Percentiles rank a stretch among this genome's conserved stretches.
Conservation (phyloP, 37 sponge, comb jelly and placozoan species). For the Bolinopsis microptera region DNA sequence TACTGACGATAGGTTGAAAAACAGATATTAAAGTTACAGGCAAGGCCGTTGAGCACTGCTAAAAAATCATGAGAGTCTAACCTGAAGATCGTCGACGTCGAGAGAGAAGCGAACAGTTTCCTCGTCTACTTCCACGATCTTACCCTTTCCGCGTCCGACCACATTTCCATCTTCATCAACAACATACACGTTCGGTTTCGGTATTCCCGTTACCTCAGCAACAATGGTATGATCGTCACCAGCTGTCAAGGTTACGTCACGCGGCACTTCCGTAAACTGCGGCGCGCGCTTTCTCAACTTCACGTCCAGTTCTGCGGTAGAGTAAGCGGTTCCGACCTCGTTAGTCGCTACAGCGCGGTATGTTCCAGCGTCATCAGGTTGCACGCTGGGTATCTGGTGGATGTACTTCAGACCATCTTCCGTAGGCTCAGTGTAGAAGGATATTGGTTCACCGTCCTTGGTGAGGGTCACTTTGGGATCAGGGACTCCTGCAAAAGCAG, state of each 20-base stretch:
- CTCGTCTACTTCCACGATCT: not conserved
- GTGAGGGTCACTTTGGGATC: not conserved
- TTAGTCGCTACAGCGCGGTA: not conserved
- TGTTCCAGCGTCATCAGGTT: not conserved
- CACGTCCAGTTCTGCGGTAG: not conserved
- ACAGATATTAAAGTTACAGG: too few species aligned
- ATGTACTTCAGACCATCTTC: not conserved
- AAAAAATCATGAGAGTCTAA: too few species aligned
- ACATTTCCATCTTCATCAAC: not conserved
- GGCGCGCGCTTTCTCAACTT: not conserved
- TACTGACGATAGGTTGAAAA: too few species aligned
- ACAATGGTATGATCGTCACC: not conserved
- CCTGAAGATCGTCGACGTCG: not conserved
- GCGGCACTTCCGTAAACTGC: not conserved
- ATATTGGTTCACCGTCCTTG: not conserved
- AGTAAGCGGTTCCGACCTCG: not conserved
- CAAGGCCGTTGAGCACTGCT: too few species aligned
- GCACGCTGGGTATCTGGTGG: not conserved
- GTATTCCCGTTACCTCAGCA: not conserved
- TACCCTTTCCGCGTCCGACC: not conserved
- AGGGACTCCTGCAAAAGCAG: not conserved
- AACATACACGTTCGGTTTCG: constrained; percentile 6
- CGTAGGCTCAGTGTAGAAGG: not conserved
- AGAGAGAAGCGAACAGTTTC: not conserved
- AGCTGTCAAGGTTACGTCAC: not conserved